Evolutionary conservation across 64 coral and sea anemone genomes (phyloP), one percentile per base, ranked within the genome.

Genomic region (Platygyra sinensis): DNA sequence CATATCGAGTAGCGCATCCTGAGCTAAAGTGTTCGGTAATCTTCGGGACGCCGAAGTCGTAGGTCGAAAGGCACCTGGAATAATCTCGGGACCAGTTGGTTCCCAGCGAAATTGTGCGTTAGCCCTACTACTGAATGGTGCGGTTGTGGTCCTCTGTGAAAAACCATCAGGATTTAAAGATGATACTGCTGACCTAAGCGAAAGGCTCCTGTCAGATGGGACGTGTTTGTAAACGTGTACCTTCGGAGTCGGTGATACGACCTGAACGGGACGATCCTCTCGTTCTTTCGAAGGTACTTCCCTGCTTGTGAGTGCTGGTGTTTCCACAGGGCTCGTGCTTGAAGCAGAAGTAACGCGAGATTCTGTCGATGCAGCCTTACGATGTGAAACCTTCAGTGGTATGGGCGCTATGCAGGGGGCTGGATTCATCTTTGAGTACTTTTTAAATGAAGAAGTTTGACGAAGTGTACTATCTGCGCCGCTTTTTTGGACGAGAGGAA

Each of bases 1-100:
- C 38, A 85, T 10, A 25, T 85, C 81, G 3, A 85, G 32, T 15
- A 85, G 81, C 13, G 38, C 63, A 51, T 85, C 81, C 9, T 72
- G 63, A 38, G 81, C 81, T 24, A 71, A 46, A 25, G 51, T 51
- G 2, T 28, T 59, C 25, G 76, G 49, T 12, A 24, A 25, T 79
- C 49, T 52, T 30, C 51, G 76, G 46, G 14, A 30, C 50, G 62
- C 32, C 8, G 81, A 72, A 14, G 63, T 10, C 12, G 81, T 38
- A 10, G 63, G 36, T 85, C 63, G 81, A 38, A 72, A 85, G 10
- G 30, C 80, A 39, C 30, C 64, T 31, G 30, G 19, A 2, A 64
- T 17, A 52, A 25, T 63, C n/a, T 71, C 62, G 39, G 14, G 38
- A 51, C 3, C 30, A 85, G 4, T 85, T 10, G 63, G 62, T n/a